Evolutionary conservation across 1,140 invertebrate genomes (phyloP), one percentile per base, ranked within the genome.

Genomic region (Sitobion miscanthi): DNA sequence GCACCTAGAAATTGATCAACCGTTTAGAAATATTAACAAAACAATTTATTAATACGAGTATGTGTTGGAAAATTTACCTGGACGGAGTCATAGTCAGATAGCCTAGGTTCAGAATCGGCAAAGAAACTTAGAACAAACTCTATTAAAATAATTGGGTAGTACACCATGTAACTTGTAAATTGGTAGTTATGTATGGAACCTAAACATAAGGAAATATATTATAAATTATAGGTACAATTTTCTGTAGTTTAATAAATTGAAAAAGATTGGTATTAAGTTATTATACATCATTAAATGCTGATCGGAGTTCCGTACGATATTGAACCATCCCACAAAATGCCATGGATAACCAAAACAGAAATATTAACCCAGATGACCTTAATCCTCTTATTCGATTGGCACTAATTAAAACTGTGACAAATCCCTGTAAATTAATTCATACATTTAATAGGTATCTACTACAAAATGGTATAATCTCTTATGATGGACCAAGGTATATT

Each of bases 271-370:
- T 52, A 21, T 62, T 85, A 57, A 49, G 82, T n/a, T 45, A 45
- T 54, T 89, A 94, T 93, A 95, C 94, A 62, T 94, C 94, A 86
- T 92, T 42, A 17, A 93, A 82, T 47, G 93, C 91, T 77, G 94
- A 54, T 17, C 96, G 95, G 62, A 97, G 95, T 95, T 97, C 96
- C 83, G 96, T 97, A 94, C 98, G 96, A 94, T 97, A 97, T 94
- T 97, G 97, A 38, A 98, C 96, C 94, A 97, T 95, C 57, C 97
- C 97, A 94, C 96, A 97, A 49, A 98, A 23, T 11, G 96, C 95
- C 86, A 98, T 95, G 7, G 98, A 95, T 49, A 98, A 96, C 98
- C 98, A 99, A 95, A 99, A 99, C 82, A 98, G 95, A 95, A 99
- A 98, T 94, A 98, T 95, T 88, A 98, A 96, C 42, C 98, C 98